Conservation (phyloP, 1,140 invertebrate species). For the Drosophila novamexicana region DNA sequence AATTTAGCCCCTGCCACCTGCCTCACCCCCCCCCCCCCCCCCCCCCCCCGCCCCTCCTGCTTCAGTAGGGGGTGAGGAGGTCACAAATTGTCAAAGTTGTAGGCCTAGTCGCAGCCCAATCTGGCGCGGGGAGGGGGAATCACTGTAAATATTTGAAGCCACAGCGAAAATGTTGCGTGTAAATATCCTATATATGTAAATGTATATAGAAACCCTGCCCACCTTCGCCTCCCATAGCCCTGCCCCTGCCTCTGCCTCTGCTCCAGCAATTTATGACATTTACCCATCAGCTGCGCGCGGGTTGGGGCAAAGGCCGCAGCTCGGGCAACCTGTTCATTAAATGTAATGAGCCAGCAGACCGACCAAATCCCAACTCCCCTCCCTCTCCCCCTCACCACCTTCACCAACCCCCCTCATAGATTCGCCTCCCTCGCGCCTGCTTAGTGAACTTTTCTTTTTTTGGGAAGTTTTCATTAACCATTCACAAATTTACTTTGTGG, state of each 20-base stretch:
- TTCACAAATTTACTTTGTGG: conserved; percentile 81
- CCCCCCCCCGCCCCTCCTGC: not conserved
- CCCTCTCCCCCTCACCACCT: not conserved
- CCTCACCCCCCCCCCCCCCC: not conserved
- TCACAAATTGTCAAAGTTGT: conserved; percentile 35
- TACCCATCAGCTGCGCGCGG: conserved; percentile 52
- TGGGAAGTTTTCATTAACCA: conserved; percentile 78
- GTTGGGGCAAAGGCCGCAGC: no score
- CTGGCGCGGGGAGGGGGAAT: conserved; percentile 30
- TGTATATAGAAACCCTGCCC: conserved; percentile 21
- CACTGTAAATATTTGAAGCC: conserved; percentile 82
- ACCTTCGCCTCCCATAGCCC: conserved; percentile 60
- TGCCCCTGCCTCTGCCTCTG: not conserved
- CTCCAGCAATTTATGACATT: conserved; percentile 74
- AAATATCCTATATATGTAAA: conserved; percentile 69
- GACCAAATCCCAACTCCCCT: conserved; percentile 16
- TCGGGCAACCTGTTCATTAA: conserved; percentile 62
- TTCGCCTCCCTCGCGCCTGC: not conserved
- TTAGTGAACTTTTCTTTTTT: conserved; percentile 28
- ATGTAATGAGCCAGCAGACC: conserved; percentile 70
- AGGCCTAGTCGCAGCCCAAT: conserved; percentile 10
- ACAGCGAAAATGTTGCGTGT: conserved; percentile 77
- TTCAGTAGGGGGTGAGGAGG: not conserved
- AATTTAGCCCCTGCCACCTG: conserved; percentile 52
- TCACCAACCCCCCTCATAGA: not conserved